phyloP scores from a whole-genome alignment of 2,888 invertebrate genomes.

The Proisotoma minuta region DNA sequence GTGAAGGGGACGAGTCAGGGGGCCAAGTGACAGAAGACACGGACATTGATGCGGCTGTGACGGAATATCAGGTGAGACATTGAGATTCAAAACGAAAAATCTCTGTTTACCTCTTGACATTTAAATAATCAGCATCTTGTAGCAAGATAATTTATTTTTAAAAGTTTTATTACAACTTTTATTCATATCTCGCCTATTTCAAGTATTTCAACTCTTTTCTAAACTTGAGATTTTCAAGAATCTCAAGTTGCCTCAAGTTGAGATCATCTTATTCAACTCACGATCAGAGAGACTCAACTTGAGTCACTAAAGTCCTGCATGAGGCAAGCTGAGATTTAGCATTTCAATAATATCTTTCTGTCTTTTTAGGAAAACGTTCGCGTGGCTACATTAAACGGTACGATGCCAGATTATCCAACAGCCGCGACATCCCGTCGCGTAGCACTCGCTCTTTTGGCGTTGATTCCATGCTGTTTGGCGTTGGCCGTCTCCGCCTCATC shows the following conservation, averaged over 20 bases:
- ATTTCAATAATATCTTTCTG: background rate
- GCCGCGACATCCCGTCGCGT: conserved; percentile 47
- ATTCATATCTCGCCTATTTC: no score
- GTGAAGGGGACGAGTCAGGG: no score
- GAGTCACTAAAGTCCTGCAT: background rate
- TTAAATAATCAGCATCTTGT: no score
- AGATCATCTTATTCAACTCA: background rate
- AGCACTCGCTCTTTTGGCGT: conserved; percentile 42
- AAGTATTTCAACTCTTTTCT: no score
- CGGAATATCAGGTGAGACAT: conserved; percentile 66
- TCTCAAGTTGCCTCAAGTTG: conserved; percentile 50
- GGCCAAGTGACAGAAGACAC: conserved; percentile 52
- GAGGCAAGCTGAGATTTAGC: background rate
- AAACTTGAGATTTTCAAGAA: no score
- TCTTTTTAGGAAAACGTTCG: conserved; percentile 36
- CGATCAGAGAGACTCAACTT: background rate
- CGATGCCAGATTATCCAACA: conserved; percentile 41
- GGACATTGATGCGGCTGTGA: conserved; percentile 71
- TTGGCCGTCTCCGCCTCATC: conserved; percentile 50
- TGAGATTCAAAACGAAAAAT: no score
- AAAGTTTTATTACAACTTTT: no score
- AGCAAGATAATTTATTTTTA: no score
- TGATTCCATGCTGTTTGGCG: conserved; percentile 42
- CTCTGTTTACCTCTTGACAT: no score
- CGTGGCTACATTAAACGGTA: conserved; percentile 44